Conservation (phyloP, 1,140 invertebrate species). For the Drosophila repletoides region DNA sequence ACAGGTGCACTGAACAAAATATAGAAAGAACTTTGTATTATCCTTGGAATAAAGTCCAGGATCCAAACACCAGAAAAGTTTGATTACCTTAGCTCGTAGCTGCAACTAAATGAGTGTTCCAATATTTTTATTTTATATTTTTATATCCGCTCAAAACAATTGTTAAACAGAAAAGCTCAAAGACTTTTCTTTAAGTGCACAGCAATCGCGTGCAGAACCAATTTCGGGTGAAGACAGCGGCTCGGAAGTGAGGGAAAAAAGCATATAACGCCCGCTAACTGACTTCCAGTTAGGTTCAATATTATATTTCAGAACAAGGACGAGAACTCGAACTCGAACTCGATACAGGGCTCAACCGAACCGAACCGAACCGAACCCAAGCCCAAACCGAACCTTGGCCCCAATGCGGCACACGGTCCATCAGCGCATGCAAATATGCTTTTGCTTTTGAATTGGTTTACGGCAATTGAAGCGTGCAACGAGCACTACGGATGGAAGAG, state of each 20-base stretch:
- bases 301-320: conserved; percentile 80
- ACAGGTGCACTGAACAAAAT: too few species aligned
- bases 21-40: too few species aligned
- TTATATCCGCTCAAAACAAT: too few species aligned
- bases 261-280: conserved; percentile 47
- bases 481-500: neutral
- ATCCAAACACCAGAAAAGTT: too few species aligned
- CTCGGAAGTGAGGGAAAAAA: neutral
- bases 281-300: conserved; percentile 49
- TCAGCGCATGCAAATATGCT: conserved; percentile 77
- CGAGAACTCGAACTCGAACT: conserved; percentile 22
- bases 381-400: neutral
- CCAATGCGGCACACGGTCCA: conserved; percentile 54
- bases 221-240: conserved; percentile 51
- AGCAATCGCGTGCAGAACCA: conserved; percentile 34
- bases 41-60: too few species aligned
- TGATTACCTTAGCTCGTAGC: too few species aligned
- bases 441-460: conserved; percentile 80
- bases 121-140: too few species aligned
- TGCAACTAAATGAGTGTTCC: too few species aligned
- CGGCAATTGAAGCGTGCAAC: conserved; percentile 64
- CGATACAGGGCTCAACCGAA: conserved; percentile 53
- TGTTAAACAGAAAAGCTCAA: too few species aligned
- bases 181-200: too few species aligned
- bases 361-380: neutral